Conservation (phyloP, 2,888 invertebrate species). For the Drosophila meridionalis region DNA sequence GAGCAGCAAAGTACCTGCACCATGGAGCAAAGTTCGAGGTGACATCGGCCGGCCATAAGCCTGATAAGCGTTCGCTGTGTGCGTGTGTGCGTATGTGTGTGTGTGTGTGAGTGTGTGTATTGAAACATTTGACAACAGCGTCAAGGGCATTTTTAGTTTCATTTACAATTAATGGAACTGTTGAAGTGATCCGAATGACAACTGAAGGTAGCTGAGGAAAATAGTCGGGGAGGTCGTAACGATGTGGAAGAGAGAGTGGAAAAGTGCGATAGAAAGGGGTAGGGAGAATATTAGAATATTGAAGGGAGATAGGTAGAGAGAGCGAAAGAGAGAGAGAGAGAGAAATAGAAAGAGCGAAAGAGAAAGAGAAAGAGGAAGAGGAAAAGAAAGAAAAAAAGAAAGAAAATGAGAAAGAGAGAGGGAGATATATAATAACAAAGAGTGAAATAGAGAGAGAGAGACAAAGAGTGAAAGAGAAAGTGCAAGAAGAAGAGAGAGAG, state of each 20-base stretch:
- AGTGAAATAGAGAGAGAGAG: not conserved
- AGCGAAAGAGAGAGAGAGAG: not conserved
- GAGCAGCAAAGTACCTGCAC: slow-evolving; percentile 25
- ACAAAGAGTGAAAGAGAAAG: not conserved
- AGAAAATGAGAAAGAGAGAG: not conserved
- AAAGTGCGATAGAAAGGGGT: not conserved
- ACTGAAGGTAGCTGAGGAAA: slow-evolving; percentile 38
- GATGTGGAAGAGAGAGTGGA: not conserved
- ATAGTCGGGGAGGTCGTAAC: not conserved
- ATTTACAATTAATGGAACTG: slow-evolving; percentile 15
- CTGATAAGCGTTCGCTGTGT: slow-evolving; percentile 58
- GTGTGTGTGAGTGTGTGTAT: slow-evolving; percentile 17
- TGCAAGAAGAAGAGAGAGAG: accelerated
- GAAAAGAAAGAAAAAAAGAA: not conserved
- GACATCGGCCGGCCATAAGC: slow-evolving; percentile 21
- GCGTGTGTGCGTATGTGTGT: not conserved
- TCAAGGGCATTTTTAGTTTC: slow-evolving; percentile 53
- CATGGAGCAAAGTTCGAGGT: slow-evolving; percentile 50
- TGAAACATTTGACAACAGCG: slow-evolving; percentile 41
- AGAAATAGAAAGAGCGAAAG: not conserved
- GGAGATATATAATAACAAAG: no score
- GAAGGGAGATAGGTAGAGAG: not conserved
- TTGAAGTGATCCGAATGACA: slow-evolving; percentile 36
- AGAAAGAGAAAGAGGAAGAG: not conserved
- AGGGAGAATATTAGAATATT: not conserved